Evolutionary conservation across 2,113 vertebrate species (phyloP).

Genomic region (Bambusicola thoracicus): DNA sequence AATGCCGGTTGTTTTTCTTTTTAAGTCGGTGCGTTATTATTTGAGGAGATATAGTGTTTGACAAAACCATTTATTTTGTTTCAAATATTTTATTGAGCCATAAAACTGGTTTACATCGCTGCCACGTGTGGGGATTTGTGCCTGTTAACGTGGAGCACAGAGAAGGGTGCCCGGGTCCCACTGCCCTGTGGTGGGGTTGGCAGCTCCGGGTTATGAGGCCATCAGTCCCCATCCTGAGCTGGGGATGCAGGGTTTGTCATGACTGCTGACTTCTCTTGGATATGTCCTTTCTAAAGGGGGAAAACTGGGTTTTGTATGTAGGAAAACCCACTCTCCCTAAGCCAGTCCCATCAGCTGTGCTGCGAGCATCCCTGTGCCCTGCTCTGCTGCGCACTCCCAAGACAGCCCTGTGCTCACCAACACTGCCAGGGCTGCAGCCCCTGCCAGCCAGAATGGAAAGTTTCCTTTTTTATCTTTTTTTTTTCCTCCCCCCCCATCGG

Average conservation of each 20-base stretch:
- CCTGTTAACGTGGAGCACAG: background rate
- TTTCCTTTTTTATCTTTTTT: fast-evolving
- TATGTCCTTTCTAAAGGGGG: background rate
- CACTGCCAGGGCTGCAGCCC: background rate
- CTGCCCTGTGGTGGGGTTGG: background rate
- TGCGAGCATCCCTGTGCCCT: background rate
- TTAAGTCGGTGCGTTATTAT: constrained; percentile 57
- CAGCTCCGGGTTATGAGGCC: background rate
- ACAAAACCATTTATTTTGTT: constrained; percentile 69
- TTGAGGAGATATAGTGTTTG: constrained; percentile 67
- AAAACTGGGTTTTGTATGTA: background rate
- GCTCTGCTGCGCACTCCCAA: background rate
- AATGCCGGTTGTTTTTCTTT: constrained; percentile 62
- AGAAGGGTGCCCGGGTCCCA: background rate
- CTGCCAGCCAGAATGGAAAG: background rate
- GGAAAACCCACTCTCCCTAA: background rate
- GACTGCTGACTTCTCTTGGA: constrained; percentile 1
- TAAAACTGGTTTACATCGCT: constrained; percentile 60
- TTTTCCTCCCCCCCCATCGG: fast-evolving
- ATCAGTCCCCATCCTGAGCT: background rate
- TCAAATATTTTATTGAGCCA: constrained; percentile 71
- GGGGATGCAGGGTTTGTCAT: background rate
- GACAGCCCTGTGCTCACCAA: background rate
- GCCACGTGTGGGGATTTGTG: constrained; percentile 58
- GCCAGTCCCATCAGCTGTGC: background rate